Evolutionary conservation across 2,113 vertebrate species (phyloP), one percentile per base, ranked within the genome.

Genomic region (Pseudonaja textilis): DNA sequence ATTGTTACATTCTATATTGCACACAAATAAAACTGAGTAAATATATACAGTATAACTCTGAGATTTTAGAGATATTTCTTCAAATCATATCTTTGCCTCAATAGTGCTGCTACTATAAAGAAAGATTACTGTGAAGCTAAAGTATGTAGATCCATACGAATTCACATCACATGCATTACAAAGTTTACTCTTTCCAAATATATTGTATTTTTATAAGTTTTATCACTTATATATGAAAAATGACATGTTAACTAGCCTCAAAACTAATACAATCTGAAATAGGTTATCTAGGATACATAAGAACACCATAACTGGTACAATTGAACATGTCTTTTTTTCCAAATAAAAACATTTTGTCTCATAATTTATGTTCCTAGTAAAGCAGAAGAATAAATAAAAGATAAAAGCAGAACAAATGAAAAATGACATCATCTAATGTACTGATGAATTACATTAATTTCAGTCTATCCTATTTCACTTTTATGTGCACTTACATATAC

Each of bases 1-100:
- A 25, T 61, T 94, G 90, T 50, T 34, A n/a, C 29, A 59, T 22
- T 90, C 87, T 94, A 64, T 69, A 91, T 39, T 50, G 93, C 90
- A 89, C 81, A 94, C 85, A 93, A 93, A 94, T 87, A 86, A 69
- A 96, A 91, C 54, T 69, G 85, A 90, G 93, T 89, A 93, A 95
- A 94, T 89, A 89, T 87, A 93, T 94, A 93, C 8, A 26, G 25
- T 26, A 61, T 8, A 96, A 91, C 54, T 93, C 56, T 93, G 93
- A 91, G 59, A 34, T 69, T 95, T 91, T 91, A 20, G 91, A 93
- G 92, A 93, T 88, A 93, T 92, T 93, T 95, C 86, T 81, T 92
- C 91, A 56, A 95, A 61, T 90, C 69, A 57, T 91, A 92, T 64
- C 88, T 93, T 61, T 69, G 23, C 50, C 88, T 92, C 85, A 94